Evolutionary conservation across 2,113 vertebrate species (phyloP).

Genomic region (Fulmarus glacialis): DNA sequence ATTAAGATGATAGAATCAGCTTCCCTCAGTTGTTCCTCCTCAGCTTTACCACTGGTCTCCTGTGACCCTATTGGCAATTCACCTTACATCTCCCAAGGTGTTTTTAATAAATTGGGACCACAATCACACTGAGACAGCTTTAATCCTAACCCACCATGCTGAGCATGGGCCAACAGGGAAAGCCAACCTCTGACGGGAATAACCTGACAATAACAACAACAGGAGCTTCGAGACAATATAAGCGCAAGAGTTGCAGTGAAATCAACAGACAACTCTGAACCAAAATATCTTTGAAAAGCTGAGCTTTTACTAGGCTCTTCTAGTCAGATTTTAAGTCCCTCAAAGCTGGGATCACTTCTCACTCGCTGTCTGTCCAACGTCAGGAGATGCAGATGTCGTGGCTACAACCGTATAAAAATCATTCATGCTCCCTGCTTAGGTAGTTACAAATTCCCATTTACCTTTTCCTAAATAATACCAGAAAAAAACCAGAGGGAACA

Average conservation of each 20-base stretch:
- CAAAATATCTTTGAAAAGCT: neutral
- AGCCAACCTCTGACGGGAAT: neutral
- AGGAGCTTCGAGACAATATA: fast-evolving
- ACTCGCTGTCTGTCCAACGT: no score
- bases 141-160: neutral
- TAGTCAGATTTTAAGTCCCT: neutral
- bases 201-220: neutral
- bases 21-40: neutral
- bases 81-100: neutral
- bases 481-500: fast-evolving
- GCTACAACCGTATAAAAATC: fast-evolving
- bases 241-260: neutral
- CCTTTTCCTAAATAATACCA: neutral
- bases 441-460: neutral
- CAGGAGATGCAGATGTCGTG: fast-evolving
- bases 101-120: neutral
- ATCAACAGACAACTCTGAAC: neutral
- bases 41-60: neutral
- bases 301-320: neutral
- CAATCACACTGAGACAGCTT: neutral
- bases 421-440: fast-evolving
- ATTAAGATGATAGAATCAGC: neutral
- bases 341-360: neutral
- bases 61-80: neutral
- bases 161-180: neutral